A percentile compares a stretch with the other conserved stretches of the same genome.
Evolutionary conservation across 2,113 vertebrate genomes (phyloP).

Genomic region (Dipodomys ordii): DNA sequence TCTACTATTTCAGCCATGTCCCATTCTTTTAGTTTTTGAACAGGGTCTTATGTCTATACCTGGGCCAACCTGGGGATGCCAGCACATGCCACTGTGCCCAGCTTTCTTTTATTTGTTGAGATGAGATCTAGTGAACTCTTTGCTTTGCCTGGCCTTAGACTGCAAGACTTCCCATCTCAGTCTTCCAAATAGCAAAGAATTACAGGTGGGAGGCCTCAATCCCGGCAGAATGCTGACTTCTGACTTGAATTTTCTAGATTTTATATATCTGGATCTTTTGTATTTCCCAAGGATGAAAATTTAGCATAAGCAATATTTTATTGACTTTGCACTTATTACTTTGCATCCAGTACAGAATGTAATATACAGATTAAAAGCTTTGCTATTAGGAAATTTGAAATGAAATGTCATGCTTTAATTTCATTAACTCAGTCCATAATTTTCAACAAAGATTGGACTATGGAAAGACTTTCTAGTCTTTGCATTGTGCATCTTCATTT

Average conservation of each 20-base stretch:
- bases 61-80: too few relatives aligned
- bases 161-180: too few relatives aligned
- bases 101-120: too few relatives aligned
- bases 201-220: too few relatives aligned
- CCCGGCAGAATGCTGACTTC: neutral
- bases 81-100: too few relatives aligned
- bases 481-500: neutral
- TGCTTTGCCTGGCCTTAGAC: too few relatives aligned
- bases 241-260: constrained; percentile 38
- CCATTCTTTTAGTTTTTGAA: too few relatives aligned
- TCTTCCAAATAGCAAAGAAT: too few relatives aligned
- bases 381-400: constrained; percentile 50
- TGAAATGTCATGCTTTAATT: constrained; percentile 29
- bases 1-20: too few relatives aligned
- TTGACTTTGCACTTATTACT: constrained; percentile 4
- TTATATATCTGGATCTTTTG: constrained; percentile 17
- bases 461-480: neutral
- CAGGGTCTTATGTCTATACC: too few relatives aligned
- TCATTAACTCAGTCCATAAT: neutral
- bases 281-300: constrained; percentile 11
- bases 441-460: neutral
- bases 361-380: constrained; percentile 7
- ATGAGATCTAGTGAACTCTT: too few relatives aligned
- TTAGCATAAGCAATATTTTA: constrained; percentile 36
- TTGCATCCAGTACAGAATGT: neutral